Percentiles rank a stretch among this genome's conserved stretches.
Evolutionary conservation across 2,797 vertebrate species (phyloP).

Genomic region (Acrossocheilus fasciatus): DNA sequence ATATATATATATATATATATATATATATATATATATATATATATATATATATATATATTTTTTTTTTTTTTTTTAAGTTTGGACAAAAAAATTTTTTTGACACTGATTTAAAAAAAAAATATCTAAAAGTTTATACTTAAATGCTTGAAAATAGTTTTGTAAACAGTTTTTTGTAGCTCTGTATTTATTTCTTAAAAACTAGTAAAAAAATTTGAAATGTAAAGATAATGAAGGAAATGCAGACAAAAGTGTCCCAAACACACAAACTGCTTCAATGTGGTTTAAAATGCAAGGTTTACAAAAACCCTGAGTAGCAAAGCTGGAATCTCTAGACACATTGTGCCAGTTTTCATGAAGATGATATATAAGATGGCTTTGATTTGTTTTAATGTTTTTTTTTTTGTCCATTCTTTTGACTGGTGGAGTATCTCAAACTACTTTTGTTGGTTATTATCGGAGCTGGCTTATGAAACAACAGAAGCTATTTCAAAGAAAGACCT

Average conservation of each 20-base stretch:
- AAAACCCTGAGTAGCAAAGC: background rate
- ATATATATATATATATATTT: no score
- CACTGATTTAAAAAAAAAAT: no score
- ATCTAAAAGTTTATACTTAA: background rate
- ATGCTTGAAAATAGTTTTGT: background rate
- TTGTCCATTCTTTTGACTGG: background rate
- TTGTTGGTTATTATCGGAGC: background rate
- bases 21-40: no score
- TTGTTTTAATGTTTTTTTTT: background rate
- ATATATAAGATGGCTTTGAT: background rate
- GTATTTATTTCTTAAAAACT: background rate
- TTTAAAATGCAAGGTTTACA: background rate
- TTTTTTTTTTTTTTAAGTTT: no score
- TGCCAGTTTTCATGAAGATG: background rate
- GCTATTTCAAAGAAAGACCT: conserved; percentile 2
- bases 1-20: no score
- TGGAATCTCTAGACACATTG: background rate
- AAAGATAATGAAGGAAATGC: background rate
- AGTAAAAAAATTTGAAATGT: background rate
- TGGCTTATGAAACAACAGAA: background rate
- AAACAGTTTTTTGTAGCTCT: background rate
- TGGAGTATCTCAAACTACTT: background rate
- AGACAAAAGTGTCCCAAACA: background rate
- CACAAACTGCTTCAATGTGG: background rate
- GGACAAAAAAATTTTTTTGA: no score